Conservation (phyloP, 2,113 vertebrate species). For the Corythaixoides concolor region DNA sequence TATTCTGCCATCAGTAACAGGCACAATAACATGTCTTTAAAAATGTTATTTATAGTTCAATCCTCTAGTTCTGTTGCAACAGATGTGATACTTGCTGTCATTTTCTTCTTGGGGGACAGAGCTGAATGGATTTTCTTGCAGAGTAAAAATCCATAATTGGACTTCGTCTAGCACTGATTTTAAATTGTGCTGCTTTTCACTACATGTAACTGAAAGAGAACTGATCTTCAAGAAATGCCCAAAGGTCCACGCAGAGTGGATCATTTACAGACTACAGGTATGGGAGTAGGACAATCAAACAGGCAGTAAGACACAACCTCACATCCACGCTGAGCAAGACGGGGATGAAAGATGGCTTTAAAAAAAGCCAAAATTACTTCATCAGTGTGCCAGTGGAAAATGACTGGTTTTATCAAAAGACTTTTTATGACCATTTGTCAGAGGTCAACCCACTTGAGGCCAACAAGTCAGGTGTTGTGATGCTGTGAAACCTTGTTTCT, state of each 20-base stretch:
- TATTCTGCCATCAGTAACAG: not conserved
- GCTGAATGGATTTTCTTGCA: not conserved
- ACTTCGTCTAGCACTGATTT: not conserved
- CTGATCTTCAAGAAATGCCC: not conserved
- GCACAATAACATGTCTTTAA: not conserved
- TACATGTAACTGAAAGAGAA: not conserved
- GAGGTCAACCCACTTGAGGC: not conserved
- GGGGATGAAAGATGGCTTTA: not conserved
- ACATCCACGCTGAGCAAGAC: not conserved
- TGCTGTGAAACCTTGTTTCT: not conserved
- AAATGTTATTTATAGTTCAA: not conserved
- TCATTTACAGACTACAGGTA: not conserved
- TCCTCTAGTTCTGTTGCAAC: not conserved
- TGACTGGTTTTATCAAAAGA: not conserved
- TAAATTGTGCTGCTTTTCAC: not conserved
- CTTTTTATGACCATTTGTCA: not conserved
- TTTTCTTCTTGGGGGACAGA: not conserved
- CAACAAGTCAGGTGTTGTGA: accelerated
- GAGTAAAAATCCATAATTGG: not conserved
- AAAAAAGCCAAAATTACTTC: not conserved
- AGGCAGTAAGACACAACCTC: not conserved
- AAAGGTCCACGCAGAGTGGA: not conserved
- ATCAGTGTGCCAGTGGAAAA: not conserved
- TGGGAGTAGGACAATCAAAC: not conserved
- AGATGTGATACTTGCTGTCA: not conserved